Base-by-base conservation (phyloP, 2,888 invertebrate species). In the Cyclophora albipunctata region DNA sequence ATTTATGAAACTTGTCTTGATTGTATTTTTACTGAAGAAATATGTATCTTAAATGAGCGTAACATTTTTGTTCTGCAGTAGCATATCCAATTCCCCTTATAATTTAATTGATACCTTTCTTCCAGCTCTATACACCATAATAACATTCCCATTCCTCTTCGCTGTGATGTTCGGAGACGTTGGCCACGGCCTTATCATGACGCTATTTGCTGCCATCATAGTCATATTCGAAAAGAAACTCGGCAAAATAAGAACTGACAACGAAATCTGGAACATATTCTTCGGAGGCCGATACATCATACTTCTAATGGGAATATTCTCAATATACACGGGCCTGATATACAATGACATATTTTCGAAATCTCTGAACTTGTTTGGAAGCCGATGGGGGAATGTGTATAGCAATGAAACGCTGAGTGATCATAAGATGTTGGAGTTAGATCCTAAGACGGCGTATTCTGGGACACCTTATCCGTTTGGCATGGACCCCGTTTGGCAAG, bases 101-200 rank as follows among this genome's bases (percentile, higher is more conserved):
- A 20, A 20, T 20, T 20, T 20, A 20, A 20, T 20, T 20, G 20
- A 20, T 20, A 20, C 20, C 20, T 41, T 35, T 50, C 50, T 81
- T 53, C n/a, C 87, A 93, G 93, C 93, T 55, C 86, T 92, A 35
- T 94, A 92, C 75, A 92, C 93, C 54, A 91, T 93, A 65, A 90
- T 94, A 61, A 92, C 94, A 70, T 94, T 94, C 87, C 94, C 94
- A 42, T 94, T 94, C 78, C 85, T 94, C 50, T 94, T 94, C 78
- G 93, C 93, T 55, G 91, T 94, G 55, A 94, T 94, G 94, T 94
- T 94, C 76, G 94, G 94, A 34, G 94, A 94, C 78, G 85, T 91
- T 61, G 94, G 94, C 34, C 94, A 94, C 71, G 94, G 93, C 0
- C 60, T 92, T 33, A 84, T 94, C 53, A 91, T 94, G 91, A 86